Conservation (phyloP, 2,888 invertebrate species). For the Clitarchus hookeri region DNA sequence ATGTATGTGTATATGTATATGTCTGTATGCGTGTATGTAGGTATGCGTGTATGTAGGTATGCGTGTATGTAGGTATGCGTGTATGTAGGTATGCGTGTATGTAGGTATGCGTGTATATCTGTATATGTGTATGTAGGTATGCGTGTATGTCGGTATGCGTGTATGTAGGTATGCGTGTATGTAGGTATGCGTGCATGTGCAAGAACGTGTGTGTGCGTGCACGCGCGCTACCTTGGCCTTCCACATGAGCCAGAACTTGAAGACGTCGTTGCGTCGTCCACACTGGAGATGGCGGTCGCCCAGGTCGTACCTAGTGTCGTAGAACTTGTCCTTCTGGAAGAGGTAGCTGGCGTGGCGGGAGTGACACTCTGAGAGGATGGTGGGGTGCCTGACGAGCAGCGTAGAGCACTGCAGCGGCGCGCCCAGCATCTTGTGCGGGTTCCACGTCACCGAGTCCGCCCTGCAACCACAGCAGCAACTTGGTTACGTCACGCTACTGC, state of each 20-base stretch:
- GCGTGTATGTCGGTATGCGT: too few relatives aligned
- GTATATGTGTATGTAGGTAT: too few relatives aligned
- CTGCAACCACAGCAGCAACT: constrained; percentile 45
- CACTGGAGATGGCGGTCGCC: constrained; percentile 70
- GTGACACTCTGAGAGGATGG: constrained; percentile 56
- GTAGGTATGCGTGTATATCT: too few relatives aligned
- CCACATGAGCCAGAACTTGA: constrained; percentile 76
- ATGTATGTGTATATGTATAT: too few relatives aligned
- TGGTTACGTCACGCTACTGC: too few relatives aligned
- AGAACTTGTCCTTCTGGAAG: constrained; percentile 63
- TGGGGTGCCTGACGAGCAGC: constrained; percentile 54
- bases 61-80: too few relatives aligned
- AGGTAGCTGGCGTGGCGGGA: constrained; percentile 60
- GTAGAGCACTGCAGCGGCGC: constrained; percentile 63
- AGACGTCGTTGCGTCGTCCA: constrained; percentile 69
- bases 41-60: too few relatives aligned
- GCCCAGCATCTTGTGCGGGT: constrained; percentile 66
- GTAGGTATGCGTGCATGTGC: too few relatives aligned
- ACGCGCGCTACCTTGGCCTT: constrained; percentile 60
- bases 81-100: too few relatives aligned
- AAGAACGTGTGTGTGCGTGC: too few relatives aligned
- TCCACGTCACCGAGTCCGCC: constrained; percentile 64
- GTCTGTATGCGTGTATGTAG: too few relatives aligned
- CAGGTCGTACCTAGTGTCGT: constrained; percentile 57
- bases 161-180: too few relatives aligned